Evolutionary conservation across 64 coral and sea anemone genomes (phyloP).

Genomic region (Stichodactyla helianthus): DNA sequence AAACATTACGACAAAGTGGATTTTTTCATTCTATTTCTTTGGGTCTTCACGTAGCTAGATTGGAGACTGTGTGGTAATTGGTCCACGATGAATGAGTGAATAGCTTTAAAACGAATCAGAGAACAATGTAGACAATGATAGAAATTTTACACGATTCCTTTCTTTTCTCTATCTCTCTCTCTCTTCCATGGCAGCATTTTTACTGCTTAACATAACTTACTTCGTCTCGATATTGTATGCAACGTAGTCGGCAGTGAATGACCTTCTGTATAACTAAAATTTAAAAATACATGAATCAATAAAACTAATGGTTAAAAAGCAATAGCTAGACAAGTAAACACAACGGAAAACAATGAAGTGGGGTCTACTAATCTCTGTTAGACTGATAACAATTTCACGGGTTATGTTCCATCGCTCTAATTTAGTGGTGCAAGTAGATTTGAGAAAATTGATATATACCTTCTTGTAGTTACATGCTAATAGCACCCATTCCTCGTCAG

Average conservation of each 20-base stretch:
- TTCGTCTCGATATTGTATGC: slow-evolving; percentile 37
- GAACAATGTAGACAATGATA: background rate
- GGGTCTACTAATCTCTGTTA: too few species aligned
- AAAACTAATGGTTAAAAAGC: background rate
- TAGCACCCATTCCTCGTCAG: slow-evolving; percentile 48
- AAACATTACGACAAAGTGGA: too few species aligned
- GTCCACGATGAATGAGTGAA: too few species aligned
- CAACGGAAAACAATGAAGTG: too few species aligned
- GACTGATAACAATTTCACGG: too few species aligned
- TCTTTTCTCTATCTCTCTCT: background rate
- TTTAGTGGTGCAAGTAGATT: too few species aligned
- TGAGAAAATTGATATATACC: background rate
- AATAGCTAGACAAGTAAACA: too few species aligned
- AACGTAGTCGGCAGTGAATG: slow-evolving; percentile 65
- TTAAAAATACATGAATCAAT: background rate
- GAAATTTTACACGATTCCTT: background rate
- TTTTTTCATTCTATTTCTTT: too few species aligned
- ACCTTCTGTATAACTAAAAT: slow-evolving; percentile 63
- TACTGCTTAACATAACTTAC: slow-evolving; percentile 18
- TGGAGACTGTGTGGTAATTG: too few species aligned
- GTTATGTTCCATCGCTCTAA: too few species aligned
- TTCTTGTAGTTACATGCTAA: slow-evolving; percentile 34
- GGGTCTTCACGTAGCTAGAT: too few species aligned
- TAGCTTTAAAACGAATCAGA: too few species aligned
- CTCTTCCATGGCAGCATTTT: background rate